Evolutionary conservation across 2,888 invertebrate species (phyloP), one percentile per base, ranked within the genome.

Genomic region (Phengaris alcon): DNA sequence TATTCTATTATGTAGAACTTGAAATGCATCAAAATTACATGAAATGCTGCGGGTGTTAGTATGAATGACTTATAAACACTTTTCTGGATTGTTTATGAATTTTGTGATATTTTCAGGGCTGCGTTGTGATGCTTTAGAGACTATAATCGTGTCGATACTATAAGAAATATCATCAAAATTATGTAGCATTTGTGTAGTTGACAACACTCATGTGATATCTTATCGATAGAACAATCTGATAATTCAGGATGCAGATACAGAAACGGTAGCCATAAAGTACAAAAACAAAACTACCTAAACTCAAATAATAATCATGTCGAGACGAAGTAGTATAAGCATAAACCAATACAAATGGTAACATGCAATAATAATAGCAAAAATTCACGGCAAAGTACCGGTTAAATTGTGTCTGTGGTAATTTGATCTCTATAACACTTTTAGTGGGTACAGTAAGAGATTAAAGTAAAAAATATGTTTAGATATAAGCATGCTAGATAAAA

Each of bases 31-130:
- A 22, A 52, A 35, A 22, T 72, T 54, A 72, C 54, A 54, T 22
- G 51, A 52, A 35, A 72, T 35, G 52, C 72, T 72, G n/a, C 72
- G 15, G 8, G 54, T 72, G 35, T 72, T 72, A 35, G 10, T 72
- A 22, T 72, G 72, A 15, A 72, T 57, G 3, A 57, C 15, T 15
- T 15, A 57, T 57, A 22, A 15, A 15, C 15, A 15, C 9, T 8
- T 15, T 7, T 57, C 57, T 22, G 57, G 7, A 15, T 57, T 22
- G 6, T 13, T 57, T 57, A 57, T 57, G 15, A 57, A 15, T 15
- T 15, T 57, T 15, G 57, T 15, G 3, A 57, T 8, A 57, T 57
- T 57, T 15, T 57, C 57, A 15, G 57, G 57, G 15, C 15, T 57
- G 9, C 57, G 15, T 9, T 15, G 15, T 57, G 15, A 15, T 15